Conservation (phyloP, 2,113 vertebrate species). For the Cavia porcellus region DNA sequence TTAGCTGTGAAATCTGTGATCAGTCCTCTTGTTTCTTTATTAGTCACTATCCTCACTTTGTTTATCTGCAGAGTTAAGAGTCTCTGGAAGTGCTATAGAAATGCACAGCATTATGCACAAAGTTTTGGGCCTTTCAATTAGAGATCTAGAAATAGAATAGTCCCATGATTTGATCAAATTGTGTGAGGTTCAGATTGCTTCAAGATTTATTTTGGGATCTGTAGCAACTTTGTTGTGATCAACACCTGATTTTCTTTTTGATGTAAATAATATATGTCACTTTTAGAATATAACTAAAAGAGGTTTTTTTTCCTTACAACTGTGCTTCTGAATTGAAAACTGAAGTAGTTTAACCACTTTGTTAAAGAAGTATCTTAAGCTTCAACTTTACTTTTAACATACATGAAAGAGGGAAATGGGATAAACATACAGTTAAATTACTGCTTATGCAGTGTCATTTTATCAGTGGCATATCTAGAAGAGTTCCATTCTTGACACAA, state of each 20-base stretch:
- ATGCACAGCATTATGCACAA: not conserved
- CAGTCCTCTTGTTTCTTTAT: not conserved
- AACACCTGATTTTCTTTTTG: slow-evolving; percentile 70
- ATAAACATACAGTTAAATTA: slow-evolving; percentile 59
- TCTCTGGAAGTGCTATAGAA: not conserved
- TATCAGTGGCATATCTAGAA: slow-evolving; percentile 49
- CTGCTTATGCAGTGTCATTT: slow-evolving; percentile 59
- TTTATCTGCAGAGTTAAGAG: not conserved
- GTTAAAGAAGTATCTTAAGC: slow-evolving; percentile 29
- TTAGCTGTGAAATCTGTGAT: not conserved
- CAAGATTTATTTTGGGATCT: slow-evolving; percentile 73
- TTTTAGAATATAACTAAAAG: slow-evolving; percentile 65
- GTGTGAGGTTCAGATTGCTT: slow-evolving; percentile 64
- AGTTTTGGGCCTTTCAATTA: slow-evolving; percentile 2
- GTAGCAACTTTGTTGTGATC: slow-evolving; percentile 67
- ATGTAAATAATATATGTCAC: slow-evolving; percentile 70
- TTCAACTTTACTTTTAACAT: slow-evolving; percentile 66
- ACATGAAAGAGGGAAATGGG: not conserved
- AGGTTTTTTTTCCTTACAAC: slow-evolving; percentile 2
- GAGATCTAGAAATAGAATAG: slow-evolving; percentile 71
- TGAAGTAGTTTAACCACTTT: slow-evolving; percentile 50
- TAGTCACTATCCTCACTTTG: not conserved
- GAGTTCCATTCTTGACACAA: slow-evolving; percentile 65
- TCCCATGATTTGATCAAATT: slow-evolving; percentile 46
- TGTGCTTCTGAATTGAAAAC: slow-evolving; percentile 59